Conservation (phyloP, 2,888 invertebrate species). For the Chrysina gloriosa region DNA sequence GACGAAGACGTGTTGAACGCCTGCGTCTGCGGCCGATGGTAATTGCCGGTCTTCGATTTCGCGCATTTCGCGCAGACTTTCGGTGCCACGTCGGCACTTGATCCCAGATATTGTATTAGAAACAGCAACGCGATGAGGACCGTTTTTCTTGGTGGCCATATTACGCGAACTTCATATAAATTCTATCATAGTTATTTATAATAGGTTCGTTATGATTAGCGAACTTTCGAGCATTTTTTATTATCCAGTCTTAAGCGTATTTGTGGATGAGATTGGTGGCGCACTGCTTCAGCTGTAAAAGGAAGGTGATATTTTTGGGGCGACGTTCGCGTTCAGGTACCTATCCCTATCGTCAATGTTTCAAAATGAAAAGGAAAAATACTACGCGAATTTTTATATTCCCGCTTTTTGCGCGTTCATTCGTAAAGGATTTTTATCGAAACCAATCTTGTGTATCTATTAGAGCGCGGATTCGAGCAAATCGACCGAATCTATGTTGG, state of each 20-base stretch:
- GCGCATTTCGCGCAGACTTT: constrained; percentile 36
- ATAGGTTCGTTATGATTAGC: constrained; percentile 11
- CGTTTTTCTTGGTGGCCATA: constrained; percentile 42
- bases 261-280: constrained; percentile 1
- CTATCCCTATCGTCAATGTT: too few relatives aligned
- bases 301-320: too few relatives aligned
- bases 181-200: constrained; percentile 22
- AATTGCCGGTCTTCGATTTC: constrained; percentile 15
- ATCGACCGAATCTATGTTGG: too few relatives aligned
- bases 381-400: too few relatives aligned
- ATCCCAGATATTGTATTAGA: constrained; percentile 40
- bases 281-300: constrained; percentile 2
- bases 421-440: too few relatives aligned
- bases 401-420: too few relatives aligned
- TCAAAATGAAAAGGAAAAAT: too few relatives aligned
- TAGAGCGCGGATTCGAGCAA: too few relatives aligned
- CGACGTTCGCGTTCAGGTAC: too few relatives aligned
- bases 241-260: constrained; percentile 25
- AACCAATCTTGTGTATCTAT: too few relatives aligned
- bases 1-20: background rate
- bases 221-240: constrained; percentile 25
- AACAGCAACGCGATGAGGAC: constrained; percentile 40
- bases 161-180: constrained; percentile 41
- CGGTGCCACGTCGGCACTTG: constrained; percentile 34
- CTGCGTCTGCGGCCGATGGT: background rate